Conservation (phyloP, 2,113 vertebrate species). For the Elephantulus edwardii region DNA sequence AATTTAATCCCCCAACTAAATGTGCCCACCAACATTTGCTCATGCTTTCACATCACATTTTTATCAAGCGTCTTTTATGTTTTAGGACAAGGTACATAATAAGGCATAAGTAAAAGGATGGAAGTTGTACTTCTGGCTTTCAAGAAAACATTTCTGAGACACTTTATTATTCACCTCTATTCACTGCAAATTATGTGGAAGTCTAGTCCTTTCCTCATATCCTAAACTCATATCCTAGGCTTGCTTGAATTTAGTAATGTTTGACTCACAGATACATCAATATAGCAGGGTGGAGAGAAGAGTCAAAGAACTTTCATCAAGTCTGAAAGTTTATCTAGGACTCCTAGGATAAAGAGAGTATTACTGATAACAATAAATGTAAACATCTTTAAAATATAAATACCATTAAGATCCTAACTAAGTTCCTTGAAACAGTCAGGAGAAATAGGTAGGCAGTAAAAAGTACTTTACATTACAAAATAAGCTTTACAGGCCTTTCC, state of each 20-base stretch:
- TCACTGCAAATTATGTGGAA: neutral
- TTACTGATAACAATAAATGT: neutral
- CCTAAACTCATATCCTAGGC: neutral
- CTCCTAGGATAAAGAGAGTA: neutral
- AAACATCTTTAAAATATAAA: slow-evolving; percentile 3
- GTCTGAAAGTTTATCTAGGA: neutral
- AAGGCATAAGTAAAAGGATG: neutral
- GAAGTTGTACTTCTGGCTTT: neutral
- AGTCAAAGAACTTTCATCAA: neutral
- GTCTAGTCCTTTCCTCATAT: neutral
- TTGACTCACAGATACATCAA: neutral
- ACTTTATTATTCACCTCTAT: neutral
- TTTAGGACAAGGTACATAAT: neutral
- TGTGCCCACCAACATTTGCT: neutral
- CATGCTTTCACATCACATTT: neutral
- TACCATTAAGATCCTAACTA: neutral
- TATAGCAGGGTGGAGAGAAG: neutral
- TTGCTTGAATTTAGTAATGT: neutral
- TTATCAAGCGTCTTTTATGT: neutral
- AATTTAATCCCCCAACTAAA: neutral
- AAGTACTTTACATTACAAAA: neutral
- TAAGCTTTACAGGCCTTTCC: neutral
- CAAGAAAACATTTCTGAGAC: neutral
- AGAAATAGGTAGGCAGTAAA: too few relatives aligned
- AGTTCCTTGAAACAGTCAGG: neutral